Percentiles rank a stretch among this genome's conserved stretches.
phyloP scores from a whole-genome alignment of 2,113 vertebrate genomes.

The Misgurnus mizolepis region DNA sequence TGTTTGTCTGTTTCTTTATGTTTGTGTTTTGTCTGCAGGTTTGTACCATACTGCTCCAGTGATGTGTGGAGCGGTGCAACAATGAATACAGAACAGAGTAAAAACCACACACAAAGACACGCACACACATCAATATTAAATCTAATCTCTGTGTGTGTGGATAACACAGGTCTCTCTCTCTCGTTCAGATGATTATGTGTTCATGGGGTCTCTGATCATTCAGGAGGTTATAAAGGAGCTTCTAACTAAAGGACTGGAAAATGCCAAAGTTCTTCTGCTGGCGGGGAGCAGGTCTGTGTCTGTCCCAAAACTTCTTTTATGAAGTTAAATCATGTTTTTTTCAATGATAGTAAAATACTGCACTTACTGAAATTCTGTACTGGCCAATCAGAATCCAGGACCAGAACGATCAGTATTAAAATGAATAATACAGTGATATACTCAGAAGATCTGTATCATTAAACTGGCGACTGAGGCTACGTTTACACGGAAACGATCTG shows the following conservation, averaged over 20 bases:
- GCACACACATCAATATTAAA: neutral
- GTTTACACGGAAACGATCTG: too few relatives aligned
- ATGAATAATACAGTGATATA: too few relatives aligned
- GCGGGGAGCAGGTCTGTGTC: slow-evolving; percentile 91
- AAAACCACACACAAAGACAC: slow-evolving; percentile 58
- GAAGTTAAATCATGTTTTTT: too few relatives aligned
- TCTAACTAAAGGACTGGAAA: slow-evolving; percentile 85
- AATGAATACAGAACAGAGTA: slow-evolving; percentile 90
- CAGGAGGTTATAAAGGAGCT: slow-evolving; percentile 93
- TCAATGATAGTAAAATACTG: neutral
- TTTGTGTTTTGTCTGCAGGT: slow-evolving; percentile 74
- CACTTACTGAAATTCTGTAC: neutral
- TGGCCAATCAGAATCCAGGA: too few relatives aligned
- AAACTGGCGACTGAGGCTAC: too few relatives aligned
- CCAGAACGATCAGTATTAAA: too few relatives aligned
- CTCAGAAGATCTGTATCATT: too few relatives aligned
- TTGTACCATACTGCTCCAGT: slow-evolving; percentile 97
- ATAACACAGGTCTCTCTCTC: too few relatives aligned
- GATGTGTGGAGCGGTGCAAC: slow-evolving; percentile 96
- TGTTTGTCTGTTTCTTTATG: neutral
- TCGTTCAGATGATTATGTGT: slow-evolving; percentile 84
- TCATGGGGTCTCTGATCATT: slow-evolving; percentile 97
- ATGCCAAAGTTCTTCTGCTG: slow-evolving; percentile 91
- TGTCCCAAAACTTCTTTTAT: neutral
- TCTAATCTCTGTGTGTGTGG: neutral